Conservation (phyloP, 2,888 invertebrate species). For the Melolontha melolontha region DNA sequence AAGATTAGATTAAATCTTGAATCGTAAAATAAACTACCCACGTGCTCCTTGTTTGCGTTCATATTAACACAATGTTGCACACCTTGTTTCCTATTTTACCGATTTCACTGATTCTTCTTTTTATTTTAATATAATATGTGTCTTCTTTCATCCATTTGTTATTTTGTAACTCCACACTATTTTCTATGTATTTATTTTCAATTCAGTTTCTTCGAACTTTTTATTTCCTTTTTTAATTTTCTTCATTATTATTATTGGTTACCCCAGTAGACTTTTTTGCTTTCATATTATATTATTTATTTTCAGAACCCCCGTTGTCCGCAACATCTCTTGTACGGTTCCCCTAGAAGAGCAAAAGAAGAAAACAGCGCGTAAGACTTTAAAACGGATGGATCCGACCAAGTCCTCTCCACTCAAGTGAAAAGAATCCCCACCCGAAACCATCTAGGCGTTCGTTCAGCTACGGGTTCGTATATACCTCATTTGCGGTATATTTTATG, state of each 20-base stretch:
- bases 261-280: too few species aligned
- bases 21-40: slow-evolving; percentile 46
- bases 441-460: slow-evolving; percentile 17
- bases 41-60: slow-evolving; percentile 56
- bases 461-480: slow-evolving; percentile 48
- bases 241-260: too few species aligned
- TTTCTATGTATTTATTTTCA: too few species aligned
- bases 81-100: slow-evolving; percentile 34
- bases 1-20: too few species aligned
- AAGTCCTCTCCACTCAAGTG: slow-evolving; percentile 3
- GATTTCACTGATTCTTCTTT: background rate
- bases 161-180: too few species aligned
- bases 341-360: background rate
- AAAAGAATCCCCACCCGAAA: background rate
- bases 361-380: background rate
- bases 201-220: too few species aligned
- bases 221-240: too few species aligned
- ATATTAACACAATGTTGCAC: slow-evolving; percentile 56
- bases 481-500: slow-evolving; percentile 65
- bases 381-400: background rate
- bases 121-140: slow-evolving; percentile 39
- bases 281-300: too few species aligned
- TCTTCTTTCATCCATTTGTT: slow-evolving; percentile 31
- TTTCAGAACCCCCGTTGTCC: too few species aligned
- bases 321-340: slow-evolving; percentile 1